A percentile compares a stretch with the other conserved stretches of the same genome.
Conservation (phyloP, 2,888 invertebrate species). For the Tenthredo distinguenda region DNA sequence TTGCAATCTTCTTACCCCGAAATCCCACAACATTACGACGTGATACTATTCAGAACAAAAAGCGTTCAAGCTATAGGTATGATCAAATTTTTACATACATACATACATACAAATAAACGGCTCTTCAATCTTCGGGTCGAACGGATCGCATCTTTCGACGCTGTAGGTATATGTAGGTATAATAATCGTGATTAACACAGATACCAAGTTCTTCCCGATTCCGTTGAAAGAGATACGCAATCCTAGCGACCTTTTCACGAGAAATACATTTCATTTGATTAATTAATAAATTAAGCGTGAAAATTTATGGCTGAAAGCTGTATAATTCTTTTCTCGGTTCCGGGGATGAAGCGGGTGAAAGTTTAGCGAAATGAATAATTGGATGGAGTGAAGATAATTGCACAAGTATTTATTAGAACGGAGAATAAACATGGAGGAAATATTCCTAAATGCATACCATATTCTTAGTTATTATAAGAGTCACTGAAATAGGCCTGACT, state of each 20-base stretch:
- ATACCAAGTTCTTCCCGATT: not conserved
- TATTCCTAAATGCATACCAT: not conserved
- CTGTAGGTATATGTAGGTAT: not conserved
- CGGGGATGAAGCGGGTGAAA: not conserved
- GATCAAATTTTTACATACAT: not conserved
- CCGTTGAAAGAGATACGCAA: not conserved
- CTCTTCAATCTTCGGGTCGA: not conserved
- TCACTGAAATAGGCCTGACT: not conserved
- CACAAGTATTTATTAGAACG: not conserved
- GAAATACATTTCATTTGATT: constrained; percentile 38
- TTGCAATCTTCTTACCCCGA: not conserved
- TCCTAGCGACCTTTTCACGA: constrained; percentile 25
- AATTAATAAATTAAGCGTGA: constrained; percentile 41
- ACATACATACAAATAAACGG: not conserved
- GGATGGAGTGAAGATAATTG: not conserved
- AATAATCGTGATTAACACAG: not conserved
- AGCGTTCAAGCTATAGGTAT: not conserved
- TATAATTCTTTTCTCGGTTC: not conserved
- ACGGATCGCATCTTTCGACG: not conserved
- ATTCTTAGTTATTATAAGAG: not conserved
- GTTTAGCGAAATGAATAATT: constrained; percentile 22
- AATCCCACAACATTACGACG: not conserved
- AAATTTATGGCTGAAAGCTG: not conserved
- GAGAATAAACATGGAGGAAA: not conserved
- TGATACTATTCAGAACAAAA: not conserved